Evolutionary conservation across 2,888 invertebrate genomes (phyloP).

Genomic region (Leptinotarsa haldemani): DNA sequence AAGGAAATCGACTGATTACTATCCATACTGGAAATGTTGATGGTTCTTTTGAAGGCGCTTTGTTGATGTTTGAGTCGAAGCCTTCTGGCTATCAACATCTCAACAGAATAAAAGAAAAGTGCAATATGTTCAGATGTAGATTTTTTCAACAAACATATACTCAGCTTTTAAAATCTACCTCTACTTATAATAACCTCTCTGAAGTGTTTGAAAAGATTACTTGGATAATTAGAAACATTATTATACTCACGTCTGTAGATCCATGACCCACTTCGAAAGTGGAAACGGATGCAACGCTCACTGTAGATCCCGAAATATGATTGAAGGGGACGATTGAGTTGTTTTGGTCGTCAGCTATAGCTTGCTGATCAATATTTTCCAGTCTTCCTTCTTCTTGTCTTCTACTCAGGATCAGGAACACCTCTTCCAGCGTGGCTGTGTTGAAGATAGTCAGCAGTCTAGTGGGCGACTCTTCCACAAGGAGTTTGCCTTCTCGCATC

Average conservation of each 20-base stretch:
- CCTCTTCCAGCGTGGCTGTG: slow-evolving; percentile 84
- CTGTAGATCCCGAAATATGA: slow-evolving; percentile 40
- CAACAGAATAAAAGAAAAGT: no score
- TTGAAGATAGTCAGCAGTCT: slow-evolving; percentile 77
- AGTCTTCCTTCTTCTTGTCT: slow-evolving; percentile 68
- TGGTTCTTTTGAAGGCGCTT: no score
- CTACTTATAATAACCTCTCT: no score
- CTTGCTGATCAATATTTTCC: slow-evolving; percentile 42
- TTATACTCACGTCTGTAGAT: slow-evolving; percentile 53
- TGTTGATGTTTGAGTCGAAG: no score
- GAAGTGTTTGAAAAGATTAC: not conserved
- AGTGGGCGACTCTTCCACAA: slow-evolving; percentile 87
- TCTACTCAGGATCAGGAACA: slow-evolving; percentile 83
- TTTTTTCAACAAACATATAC: no score
- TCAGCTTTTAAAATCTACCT: no score
- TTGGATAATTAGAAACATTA: not conserved
- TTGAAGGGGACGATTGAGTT: slow-evolving; percentile 37
- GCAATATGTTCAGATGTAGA: no score
- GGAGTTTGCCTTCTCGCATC: slow-evolving; percentile 84
- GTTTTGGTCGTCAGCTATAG: slow-evolving; percentile 45
- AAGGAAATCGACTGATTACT: no score
- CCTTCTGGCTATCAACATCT: no score
- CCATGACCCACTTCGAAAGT: slow-evolving; percentile 51
- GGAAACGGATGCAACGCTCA: slow-evolving; percentile 46
- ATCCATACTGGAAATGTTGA: no score